Evolutionary conservation across 2,113 vertebrate genomes (phyloP), one percentile per base, ranked within the genome.

Genomic region (Stictonetta naevosa): DNA sequence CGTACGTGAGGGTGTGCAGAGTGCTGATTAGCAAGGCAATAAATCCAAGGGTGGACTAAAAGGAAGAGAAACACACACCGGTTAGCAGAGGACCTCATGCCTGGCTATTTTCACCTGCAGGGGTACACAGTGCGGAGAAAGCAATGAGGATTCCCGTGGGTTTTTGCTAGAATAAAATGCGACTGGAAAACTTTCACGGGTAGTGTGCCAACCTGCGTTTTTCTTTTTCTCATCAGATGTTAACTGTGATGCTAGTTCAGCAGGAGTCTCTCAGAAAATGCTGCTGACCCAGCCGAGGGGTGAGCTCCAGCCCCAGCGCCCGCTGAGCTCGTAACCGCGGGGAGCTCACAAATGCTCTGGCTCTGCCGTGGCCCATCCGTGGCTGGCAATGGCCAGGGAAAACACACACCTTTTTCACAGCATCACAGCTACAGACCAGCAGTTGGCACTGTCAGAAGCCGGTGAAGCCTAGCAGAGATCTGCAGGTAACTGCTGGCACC

Each of bases 21-120:
- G 99, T 99, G 97, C 98, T 98, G 93, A 99, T 89, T 50, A 97
- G 92, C 95, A 99, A 89, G 69, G 99, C 99, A 31, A 97, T 62
- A 66, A 99, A 99, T 86, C 99, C 99, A 9, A 99, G 95, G 1
- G 98, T 97, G 68, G 99, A 99, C 99, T 99, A 87, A 6, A 97
- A 58, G 42, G 74, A 78, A 87, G 93, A 94, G 73, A 83, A 83
- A 96, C 55, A 69, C 38, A 50, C 0, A 7, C 3, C 40, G 11
- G 72, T 96, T 82, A 97, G 79, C 68, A 73, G 40, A 79, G 48
- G 33, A 28, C 36, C 40, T 68, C 1, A 2, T 63, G 42, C 48
- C 36, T 71, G 77, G 13, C 55, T 86, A 8, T 52, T 63, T 68
- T 46, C 20, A 44, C 59, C 69, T 76, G 13, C 44, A 86, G 67